Base-by-base conservation (phyloP, 2,113 vertebrate species). In the Equus quagga region DNA sequence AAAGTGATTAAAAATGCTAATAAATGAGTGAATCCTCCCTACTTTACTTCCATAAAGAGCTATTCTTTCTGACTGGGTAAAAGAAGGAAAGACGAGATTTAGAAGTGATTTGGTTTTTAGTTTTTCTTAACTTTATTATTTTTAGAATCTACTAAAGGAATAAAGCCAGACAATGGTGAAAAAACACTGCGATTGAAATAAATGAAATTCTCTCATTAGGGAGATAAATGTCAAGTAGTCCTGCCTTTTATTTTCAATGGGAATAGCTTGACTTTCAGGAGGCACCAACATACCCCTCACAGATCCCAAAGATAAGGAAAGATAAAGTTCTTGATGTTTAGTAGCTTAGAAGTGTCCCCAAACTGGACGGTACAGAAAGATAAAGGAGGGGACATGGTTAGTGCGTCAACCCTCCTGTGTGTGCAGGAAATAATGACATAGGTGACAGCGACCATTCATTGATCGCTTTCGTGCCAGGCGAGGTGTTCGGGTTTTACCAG, bases 391-490 rank as follows among this genome's bases (percentile, higher is more conserved):
- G 56, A 3, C 10, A 0, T 0, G 33, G 44, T n/a, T 1, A 5
- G 6, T 0, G 26, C 2, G 23, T 14, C 21, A 2, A 0, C 12
- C 18, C 8, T 21, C 44, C 62, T 1, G 15, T 41, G n/a, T 7
- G 1, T 28, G 14, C 24, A 21, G 23, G 36, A 65, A 6, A 54
- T 4, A 8, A 9, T 3, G 41, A 82, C 13, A 0, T 2, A 33
- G 28, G 69, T 6, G 4, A 18, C 28, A 54, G 41, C 0, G 8
- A 12, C 19, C 1, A 0, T 33, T 4, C 46, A 5, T 1, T 0
- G 12, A 36, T 13, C 4, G 11, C 51, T 49, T 82, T 49, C 2
- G 41, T 23, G 31, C 6, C 6, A 26, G 6, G 4, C 5, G 0
- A 0, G 3, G 26, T 4, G 19, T 9, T 3, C 4, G 36, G 36